Base-by-base conservation (phyloP, 2,888 invertebrate genomes). In the Amblyjoppa proteus region DNA sequence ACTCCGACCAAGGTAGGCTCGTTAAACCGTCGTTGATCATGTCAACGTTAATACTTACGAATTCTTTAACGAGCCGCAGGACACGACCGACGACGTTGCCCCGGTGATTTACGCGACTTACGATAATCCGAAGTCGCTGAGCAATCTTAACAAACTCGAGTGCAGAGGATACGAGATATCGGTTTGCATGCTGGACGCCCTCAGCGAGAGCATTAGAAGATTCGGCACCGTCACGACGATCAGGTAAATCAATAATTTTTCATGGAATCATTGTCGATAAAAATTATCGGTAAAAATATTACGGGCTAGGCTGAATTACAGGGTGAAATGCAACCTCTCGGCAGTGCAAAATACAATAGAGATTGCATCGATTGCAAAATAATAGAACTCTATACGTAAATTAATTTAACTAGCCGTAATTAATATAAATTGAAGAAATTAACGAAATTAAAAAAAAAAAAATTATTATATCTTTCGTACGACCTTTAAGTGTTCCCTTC, bases 151-250 rank as follows among this genome's bases (percentile, higher is more conserved):
- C 2, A 88, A 76, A 75, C 64, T 91, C 11, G 90, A 90, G 56
- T 88, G 90, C 82, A 91, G 76, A 89, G 90, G 69, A 25, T 51
- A 45, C 51, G 45, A n/a, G 69, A 74, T 90, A 25, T 86, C 91
- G 9, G 86, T 90, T 34, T 88, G 87, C 77, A 76, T 88, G 16
- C 76, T 91, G 5, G 89, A 89, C 34, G 89, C 90, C 0, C 20
- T 91, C 13, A 81, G 83, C 20, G 61, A 71, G 5, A 87, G 87
- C n/a, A 71, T 90, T 73, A 75, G 81, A 45, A 90, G 78, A 68
- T 90, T 89, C 53, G 78, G 78, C 38, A 89, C 88, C 7, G 16
- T 91, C 51, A 89, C 88, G 9, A 86, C 88, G 20, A 88, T 91
- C n/a, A 88, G 81, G 91, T 90, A 80, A 88, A 38, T 68, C 6